A percentile compares a stretch with the other conserved stretches of the same genome.
Conservation (phyloP, 1,140 invertebrate species). For the Cylas formicarius region DNA sequence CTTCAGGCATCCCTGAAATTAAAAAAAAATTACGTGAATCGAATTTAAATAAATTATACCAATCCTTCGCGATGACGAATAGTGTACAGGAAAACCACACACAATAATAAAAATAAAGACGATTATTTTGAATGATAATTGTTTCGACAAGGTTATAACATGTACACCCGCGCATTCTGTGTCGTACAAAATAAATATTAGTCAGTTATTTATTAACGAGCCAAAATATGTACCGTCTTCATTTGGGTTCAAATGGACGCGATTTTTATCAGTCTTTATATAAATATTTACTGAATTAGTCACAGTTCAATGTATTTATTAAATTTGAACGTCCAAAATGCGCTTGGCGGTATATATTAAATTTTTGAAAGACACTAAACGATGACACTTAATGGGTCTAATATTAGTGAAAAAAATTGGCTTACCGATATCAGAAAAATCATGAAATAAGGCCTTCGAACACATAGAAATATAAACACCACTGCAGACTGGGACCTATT, state of each 20-base stretch:
- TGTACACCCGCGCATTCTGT: slow-evolving; percentile 3
- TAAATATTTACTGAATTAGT: slow-evolving; percentile 9
- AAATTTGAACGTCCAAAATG: background rate
- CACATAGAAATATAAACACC: slow-evolving; percentile 29
- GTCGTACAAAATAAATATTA: too few species aligned
- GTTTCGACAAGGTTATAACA: slow-evolving; percentile 12
- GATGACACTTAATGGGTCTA: background rate
- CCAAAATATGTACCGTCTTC: background rate
- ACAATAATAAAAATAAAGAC: slow-evolving; percentile 15
- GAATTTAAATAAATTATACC: slow-evolving; percentile 42
- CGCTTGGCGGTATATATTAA: background rate
- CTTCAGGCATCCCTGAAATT: too few species aligned
- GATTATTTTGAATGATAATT: slow-evolving; percentile 7
- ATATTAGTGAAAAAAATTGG: slow-evolving; percentile 3
- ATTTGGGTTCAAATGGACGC: background rate
- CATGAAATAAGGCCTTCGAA: slow-evolving; percentile 35
- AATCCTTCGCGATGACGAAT: slow-evolving; percentile 24
- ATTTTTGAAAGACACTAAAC: background rate
- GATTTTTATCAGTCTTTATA: slow-evolving; percentile 4
- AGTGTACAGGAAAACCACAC: slow-evolving; percentile 3
- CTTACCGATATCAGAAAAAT: slow-evolving; percentile 37
- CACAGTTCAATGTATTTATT: slow-evolving; percentile 3
- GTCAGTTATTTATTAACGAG: too few species aligned
- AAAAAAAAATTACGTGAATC: slow-evolving; percentile 12
- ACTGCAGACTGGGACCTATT: slow-evolving; percentile 30